Evolutionary conservation across 2,888 invertebrate species (phyloP).

Genomic region (Macrophya annulata): DNA sequence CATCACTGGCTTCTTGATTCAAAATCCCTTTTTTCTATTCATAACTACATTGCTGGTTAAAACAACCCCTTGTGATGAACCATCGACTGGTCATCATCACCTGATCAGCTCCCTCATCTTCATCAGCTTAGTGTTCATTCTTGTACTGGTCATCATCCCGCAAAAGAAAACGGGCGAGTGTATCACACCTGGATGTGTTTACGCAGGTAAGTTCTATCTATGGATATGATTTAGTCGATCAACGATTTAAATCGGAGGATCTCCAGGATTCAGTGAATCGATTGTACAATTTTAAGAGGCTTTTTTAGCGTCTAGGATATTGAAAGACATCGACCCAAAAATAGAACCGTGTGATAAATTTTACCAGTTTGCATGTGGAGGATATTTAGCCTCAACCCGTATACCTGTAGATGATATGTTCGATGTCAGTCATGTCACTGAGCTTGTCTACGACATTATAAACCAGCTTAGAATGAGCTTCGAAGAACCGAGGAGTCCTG

Average conservation of each 20-base stretch:
- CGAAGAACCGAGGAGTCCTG: constrained; percentile 83
- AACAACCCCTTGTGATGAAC: constrained; percentile 72
- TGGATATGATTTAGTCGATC: background rate
- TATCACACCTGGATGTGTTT: constrained; percentile 89
- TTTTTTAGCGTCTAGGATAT: constrained; percentile 85
- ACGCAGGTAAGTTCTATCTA: constrained; percentile 84
- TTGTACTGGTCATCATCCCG: constrained; percentile 73
- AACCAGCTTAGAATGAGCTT: constrained; percentile 87
- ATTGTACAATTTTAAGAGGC: too few species aligned
- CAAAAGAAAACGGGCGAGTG: constrained; percentile 79
- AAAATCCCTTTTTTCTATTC: constrained; percentile 56
- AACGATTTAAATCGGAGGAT: background rate
- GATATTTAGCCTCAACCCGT: constrained; percentile 86
- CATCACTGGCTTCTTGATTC: too few species aligned
- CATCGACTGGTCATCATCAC: constrained; percentile 82
- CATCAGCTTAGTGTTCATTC: constrained; percentile 83
- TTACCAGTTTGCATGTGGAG: constrained; percentile 90
- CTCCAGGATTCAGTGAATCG: background rate
- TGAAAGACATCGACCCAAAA: constrained; percentile 86
- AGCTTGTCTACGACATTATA: constrained; percentile 88
- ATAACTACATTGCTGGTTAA: constrained; percentile 92
- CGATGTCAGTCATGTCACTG: constrained; percentile 89
- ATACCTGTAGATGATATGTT: constrained; percentile 91
- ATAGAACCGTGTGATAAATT: constrained; percentile 92
- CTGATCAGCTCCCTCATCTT: constrained; percentile 84